These are phyloP conservation scores for Kradibia gibbosae DNA, from an alignment of 1,140 invertebrate species.

Conservation along the genomic window DNA sequence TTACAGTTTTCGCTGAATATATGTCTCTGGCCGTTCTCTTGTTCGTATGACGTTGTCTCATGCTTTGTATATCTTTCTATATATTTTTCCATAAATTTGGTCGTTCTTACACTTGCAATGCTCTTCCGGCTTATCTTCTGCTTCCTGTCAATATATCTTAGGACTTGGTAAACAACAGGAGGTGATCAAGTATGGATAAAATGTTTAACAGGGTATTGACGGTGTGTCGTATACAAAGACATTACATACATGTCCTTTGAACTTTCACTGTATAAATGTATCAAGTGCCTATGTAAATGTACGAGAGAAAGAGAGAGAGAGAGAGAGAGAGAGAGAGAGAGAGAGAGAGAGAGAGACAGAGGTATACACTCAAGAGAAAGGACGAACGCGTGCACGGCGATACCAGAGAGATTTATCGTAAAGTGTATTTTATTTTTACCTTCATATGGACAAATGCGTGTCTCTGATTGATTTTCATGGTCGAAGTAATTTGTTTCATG, in stretches of 20 bases:
- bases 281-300: not conserved
- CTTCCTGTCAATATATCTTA: too few relatives aligned
- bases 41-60: not conserved
- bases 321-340: conserved; percentile 4
- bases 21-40: not conserved
- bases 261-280: not conserved
- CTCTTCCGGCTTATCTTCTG: too few relatives aligned
- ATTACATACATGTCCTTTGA: conserved; percentile 39
- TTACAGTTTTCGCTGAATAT: not conserved
- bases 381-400: not conserved
- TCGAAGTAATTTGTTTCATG: not conserved
- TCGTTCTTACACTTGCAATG: not conserved
- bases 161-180: not conserved
- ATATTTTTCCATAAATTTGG: not conserved
- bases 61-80: not conserved
- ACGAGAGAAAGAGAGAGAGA: not conserved
- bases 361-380: too few relatives aligned
- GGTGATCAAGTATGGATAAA: not conserved
- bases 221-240: not conserved
- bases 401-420: not conserved
- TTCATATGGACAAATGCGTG: not conserved
- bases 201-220: conserved; percentile 18
- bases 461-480: conserved; percentile 18
- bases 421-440: conserved; percentile 8
- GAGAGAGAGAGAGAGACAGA: conserved; percentile 1